A percentile compares a stretch with the other conserved stretches of the same genome.
These are phyloP conservation scores for Ictalurus furcatus DNA, from an alignment of 2,113 vertebrate genomes.

Conservation along the genomic window DNA sequence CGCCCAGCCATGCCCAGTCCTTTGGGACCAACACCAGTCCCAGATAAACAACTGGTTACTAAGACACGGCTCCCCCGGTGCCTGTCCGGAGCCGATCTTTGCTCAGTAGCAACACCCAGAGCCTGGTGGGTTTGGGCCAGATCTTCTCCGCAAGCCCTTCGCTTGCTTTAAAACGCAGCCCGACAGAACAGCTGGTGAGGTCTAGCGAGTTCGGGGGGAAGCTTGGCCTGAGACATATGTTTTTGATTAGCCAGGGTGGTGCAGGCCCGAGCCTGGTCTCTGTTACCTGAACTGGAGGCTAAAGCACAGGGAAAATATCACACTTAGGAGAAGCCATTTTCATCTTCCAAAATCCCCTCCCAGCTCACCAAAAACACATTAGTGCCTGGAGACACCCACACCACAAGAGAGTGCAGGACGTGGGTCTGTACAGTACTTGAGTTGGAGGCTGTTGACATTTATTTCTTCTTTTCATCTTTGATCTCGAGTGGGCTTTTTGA, in stretches of 20 bases:
- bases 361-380: constrained; percentile 35
- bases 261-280: constrained; percentile 38
- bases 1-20: constrained; percentile 58
- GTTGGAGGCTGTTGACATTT: constrained; percentile 28
- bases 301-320: constrained; percentile 21
- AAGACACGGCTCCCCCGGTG: constrained; percentile 59
- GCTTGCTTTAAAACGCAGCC: constrained; percentile 52
- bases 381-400: constrained; percentile 25
- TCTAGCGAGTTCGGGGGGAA: constrained; percentile 30
- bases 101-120: constrained; percentile 58
- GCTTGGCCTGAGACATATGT: constrained; percentile 55
- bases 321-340: constrained; percentile 52
- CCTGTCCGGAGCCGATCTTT: constrained; percentile 41
- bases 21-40: constrained; percentile 56
- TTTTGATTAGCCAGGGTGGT: constrained; percentile 53
- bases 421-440: constrained; percentile 28
- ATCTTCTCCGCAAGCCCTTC: constrained; percentile 63
- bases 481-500: constrained; percentile 33
- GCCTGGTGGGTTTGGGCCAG: constrained; percentile 56
- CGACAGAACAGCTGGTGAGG: constrained; percentile 30
- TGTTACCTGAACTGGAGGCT: constrained; percentile 56
- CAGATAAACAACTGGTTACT: constrained; percentile 61
- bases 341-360: constrained; percentile 51
- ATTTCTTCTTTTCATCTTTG: constrained; percentile 27
- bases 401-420: neutral